A percentile compares a stretch with the other conserved stretches of the same genome.
phyloP scores from a whole-genome alignment of 2,113 vertebrate species.

The Lipotes vexillifer region DNA sequence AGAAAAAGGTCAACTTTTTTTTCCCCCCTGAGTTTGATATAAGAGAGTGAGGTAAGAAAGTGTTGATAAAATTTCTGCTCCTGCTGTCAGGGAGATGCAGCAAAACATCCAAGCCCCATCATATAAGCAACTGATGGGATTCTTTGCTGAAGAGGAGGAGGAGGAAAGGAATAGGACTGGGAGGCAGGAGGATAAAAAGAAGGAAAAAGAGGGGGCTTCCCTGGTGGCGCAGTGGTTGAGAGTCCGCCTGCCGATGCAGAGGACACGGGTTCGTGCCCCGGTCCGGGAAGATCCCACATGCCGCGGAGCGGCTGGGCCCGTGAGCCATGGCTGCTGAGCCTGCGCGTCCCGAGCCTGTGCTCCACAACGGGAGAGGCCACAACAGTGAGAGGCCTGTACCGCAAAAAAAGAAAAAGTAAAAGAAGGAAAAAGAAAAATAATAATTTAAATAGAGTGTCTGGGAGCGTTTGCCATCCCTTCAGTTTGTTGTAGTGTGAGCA shows the following conservation, averaged over 20 bases:
- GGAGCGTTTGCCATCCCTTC: neutral
- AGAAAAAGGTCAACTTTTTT: neutral
- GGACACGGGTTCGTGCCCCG: no score
- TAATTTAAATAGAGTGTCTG: neutral
- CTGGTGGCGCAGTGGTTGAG: no score
- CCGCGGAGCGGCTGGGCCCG: no score
- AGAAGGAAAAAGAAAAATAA: neutral
- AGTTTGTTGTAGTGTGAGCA: fast-evolving
- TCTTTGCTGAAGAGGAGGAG: neutral
- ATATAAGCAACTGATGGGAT: neutral
- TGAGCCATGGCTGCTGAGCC: no score
- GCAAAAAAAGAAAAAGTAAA: neutral
- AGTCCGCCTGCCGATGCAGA: no score
- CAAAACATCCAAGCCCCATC: neutral
- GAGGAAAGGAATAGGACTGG: neutral
- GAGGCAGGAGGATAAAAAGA: neutral
- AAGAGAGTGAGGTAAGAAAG: neutral
- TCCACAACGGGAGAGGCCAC: no score
- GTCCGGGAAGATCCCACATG: no score
- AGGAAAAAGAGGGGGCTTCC: neutral
- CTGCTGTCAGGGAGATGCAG: neutral
- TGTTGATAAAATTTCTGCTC: neutral
- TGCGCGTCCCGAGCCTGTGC: no score
- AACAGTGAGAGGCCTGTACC: no score
- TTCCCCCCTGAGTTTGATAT: neutral